Evolutionary conservation across 2,888 invertebrate genomes (phyloP).

Genomic region (Cantharis nigra): DNA sequence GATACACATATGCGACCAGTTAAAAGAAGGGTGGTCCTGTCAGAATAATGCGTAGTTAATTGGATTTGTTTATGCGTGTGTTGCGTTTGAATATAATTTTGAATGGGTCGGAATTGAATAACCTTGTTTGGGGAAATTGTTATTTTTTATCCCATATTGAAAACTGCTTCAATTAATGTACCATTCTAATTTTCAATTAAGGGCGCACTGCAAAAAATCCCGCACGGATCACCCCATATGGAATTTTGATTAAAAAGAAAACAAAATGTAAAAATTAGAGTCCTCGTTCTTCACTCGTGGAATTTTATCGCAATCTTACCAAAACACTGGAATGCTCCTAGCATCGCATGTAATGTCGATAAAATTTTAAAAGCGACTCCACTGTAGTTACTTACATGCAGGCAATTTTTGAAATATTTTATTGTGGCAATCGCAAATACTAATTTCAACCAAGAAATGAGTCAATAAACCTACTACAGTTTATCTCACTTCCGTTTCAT

Average conservation of each 20-base stretch:
- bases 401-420: not conserved
- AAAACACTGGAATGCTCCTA: not conserved
- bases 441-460: not conserved
- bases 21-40: slow-evolving; percentile 49
- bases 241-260: not conserved
- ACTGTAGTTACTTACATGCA: not conserved
- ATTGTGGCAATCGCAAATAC: not conserved
- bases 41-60: slow-evolving; percentile 55
- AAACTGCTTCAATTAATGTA: slow-evolving; percentile 28
- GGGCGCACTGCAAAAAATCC: slow-evolving; percentile 10
- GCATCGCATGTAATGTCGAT: not conserved
- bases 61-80: slow-evolving; percentile 55
- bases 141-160: slow-evolving; percentile 39
- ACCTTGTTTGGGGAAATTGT: slow-evolving; percentile 51
- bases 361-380: not conserved
- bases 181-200: slow-evolving; percentile 29
- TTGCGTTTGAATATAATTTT: slow-evolving; percentile 50
- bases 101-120: slow-evolving; percentile 52
- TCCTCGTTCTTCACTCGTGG: not conserved
- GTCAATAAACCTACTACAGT: not conserved
- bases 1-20: slow-evolving; percentile 50
- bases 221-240: not conserved
- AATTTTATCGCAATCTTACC: not conserved
- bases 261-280: not conserved
- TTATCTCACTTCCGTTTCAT: slow-evolving; percentile 19